These are phyloP conservation scores for Trematomus bernacchii DNA, from an alignment of 2,797 vertebrate species.

Conservation along the genomic window DNA sequence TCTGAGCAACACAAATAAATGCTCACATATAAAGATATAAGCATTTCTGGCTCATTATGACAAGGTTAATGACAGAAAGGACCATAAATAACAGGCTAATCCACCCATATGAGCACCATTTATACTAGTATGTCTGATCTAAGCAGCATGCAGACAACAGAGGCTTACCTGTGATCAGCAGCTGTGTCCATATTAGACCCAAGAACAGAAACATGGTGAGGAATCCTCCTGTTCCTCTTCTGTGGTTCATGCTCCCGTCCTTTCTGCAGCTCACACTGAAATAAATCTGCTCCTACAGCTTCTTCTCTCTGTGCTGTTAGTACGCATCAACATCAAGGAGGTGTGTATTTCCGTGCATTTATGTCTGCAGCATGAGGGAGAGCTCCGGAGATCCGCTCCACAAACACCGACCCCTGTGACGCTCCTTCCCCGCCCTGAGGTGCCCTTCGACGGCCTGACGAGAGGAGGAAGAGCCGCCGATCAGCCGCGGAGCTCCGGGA, in stretches of 20 bases:
- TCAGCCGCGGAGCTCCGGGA: conserved; percentile 15
- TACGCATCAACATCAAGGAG: conserved; percentile 3
- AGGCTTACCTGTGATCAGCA: conserved; percentile 68
- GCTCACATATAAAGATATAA: too few species aligned
- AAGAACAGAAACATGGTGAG: conserved; percentile 42
- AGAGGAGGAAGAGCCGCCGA: conserved; percentile 18
- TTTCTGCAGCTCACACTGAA: not conserved
- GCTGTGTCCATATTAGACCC: conserved; percentile 58
- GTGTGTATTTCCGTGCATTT: conserved; percentile 2
- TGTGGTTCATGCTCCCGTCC: conserved; percentile 18
- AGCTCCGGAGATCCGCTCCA: conserved; percentile 31
- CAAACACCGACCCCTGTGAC: conserved; percentile 10
- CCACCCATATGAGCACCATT: not conserved
- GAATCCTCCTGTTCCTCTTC: conserved; percentile 9
- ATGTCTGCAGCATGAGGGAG: conserved; percentile 14
- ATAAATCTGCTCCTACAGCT: conserved; percentile 9
- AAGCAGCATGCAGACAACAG: not conserved
- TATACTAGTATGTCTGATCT: too few species aligned
- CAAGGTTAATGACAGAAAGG: too few species aligned
- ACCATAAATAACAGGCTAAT: not conserved
- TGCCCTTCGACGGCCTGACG: conserved; percentile 33
- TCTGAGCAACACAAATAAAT: too few species aligned
- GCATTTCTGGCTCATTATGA: too few species aligned
- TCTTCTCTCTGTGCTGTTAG: not conserved
- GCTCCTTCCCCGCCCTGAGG: conserved; percentile 32